phyloP scores from a whole-genome alignment of 2,888 invertebrate genomes.

The Pomacea canaliculata region DNA sequence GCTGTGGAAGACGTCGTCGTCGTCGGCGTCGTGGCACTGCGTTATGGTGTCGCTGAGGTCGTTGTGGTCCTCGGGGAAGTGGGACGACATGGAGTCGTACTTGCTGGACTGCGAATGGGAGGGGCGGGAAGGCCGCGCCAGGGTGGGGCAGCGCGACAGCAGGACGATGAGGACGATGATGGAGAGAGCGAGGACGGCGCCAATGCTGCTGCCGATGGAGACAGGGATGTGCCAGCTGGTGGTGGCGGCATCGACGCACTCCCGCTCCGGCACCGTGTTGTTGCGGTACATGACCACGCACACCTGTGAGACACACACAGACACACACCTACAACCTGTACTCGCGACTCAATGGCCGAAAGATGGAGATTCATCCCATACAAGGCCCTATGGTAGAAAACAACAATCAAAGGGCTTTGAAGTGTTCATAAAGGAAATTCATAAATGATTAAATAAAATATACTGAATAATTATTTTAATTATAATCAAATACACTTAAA shows the following conservation, averaged over 20 bases:
- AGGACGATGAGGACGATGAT: constrained; percentile 62
- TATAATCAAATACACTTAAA: no score
- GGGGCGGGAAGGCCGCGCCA: constrained; percentile 34
- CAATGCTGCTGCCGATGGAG: constrained; percentile 63
- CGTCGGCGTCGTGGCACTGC: constrained; percentile 47
- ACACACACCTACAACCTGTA: no score
- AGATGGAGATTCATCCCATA: no score
- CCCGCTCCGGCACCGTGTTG: constrained; percentile 43
- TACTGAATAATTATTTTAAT: no score
- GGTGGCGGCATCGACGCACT: constrained; percentile 60
- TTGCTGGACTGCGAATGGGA: constrained; percentile 43
- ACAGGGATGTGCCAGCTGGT: constrained; percentile 63
- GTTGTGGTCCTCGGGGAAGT: constrained; percentile 54
- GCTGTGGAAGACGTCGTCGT: constrained; percentile 34
- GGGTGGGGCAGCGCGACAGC: constrained; percentile 52
- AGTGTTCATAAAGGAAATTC: no score
- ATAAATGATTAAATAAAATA: no score
- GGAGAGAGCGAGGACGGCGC: constrained; percentile 59
- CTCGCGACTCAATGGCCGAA: no score
- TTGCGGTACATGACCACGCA: constrained; percentile 58
- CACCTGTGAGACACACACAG: constrained; percentile 31
- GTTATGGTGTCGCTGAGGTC: constrained; percentile 61
- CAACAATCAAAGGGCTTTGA: no score
- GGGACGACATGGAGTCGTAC: constrained; percentile 62
- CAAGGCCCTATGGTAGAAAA: no score